These are phyloP conservation scores for Ephestia elutella DNA, from an alignment of 1,140 invertebrate species.

Conservation along the genomic window DNA sequence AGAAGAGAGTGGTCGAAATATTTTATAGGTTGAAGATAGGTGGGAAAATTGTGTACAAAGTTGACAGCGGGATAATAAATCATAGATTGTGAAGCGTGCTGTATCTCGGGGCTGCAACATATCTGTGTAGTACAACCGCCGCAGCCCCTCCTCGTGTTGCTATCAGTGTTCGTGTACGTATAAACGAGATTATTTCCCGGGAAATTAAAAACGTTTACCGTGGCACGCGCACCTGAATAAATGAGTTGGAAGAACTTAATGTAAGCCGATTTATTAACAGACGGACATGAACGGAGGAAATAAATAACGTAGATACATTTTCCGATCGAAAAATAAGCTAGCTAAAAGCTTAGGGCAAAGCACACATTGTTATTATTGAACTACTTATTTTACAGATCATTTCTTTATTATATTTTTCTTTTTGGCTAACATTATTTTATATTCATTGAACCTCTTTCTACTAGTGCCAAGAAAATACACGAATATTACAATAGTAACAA, in stretches of 20 bases:
- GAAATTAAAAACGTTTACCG: slow-evolving; percentile 16
- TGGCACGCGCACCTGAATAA: slow-evolving; percentile 15
- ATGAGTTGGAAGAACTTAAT: slow-evolving; percentile 28
- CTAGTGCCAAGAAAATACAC: too few species aligned
- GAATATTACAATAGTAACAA: too few species aligned
- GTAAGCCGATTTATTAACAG: slow-evolving; percentile 52
- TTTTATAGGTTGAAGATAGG: not conserved
- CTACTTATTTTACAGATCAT: too few species aligned
- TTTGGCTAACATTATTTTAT: too few species aligned
- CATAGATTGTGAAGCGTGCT: slow-evolving; percentile 11
- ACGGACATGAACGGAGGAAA: slow-evolving; percentile 15
- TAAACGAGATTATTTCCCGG: not conserved
- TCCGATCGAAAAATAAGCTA: too few species aligned
- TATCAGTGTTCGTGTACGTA: not conserved
- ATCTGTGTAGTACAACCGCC: slow-evolving; percentile 4
- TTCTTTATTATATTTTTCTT: too few species aligned
- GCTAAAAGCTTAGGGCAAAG: too few species aligned
- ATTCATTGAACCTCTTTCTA: too few species aligned
- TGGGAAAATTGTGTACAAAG: not conserved
- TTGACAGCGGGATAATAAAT: not conserved
- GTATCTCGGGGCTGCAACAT: slow-evolving; percentile 8
- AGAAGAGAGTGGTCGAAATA: too few species aligned
- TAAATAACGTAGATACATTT: not conserved
- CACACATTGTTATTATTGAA: too few species aligned
- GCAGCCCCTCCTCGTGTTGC: slow-evolving; percentile 8